These are phyloP conservation scores for Diploptera punctata DNA, from an alignment of 2,888 invertebrate species.

Conservation along the genomic window DNA sequence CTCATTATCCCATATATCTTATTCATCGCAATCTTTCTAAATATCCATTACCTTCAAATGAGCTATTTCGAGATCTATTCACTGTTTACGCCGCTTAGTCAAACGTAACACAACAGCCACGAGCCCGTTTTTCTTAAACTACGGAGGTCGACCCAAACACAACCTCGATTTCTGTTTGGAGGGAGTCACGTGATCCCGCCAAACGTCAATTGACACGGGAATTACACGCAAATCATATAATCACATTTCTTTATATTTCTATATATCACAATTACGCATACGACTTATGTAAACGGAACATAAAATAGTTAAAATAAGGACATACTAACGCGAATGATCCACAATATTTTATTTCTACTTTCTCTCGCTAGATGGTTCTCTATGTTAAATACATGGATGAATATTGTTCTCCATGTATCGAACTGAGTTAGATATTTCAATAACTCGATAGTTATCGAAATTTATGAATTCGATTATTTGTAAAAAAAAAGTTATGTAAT, in stretches of 20 bases:
- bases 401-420: too few species aligned
- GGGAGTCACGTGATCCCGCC: slow-evolving; percentile 26
- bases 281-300: too few species aligned
- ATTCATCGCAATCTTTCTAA: not conserved
- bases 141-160: slow-evolving; percentile 16
- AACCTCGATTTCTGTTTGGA: slow-evolving; percentile 28
- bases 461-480: too few species aligned
- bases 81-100: not conserved
- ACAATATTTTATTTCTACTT: not conserved
- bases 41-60: not conserved
- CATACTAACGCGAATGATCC: too few species aligned
- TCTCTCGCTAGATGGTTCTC: not conserved
- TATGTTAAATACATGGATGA: not conserved
- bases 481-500: too few species aligned
- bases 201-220: slow-evolving; percentile 19
- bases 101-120: not conserved
- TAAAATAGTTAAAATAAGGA: too few species aligned
- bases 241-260: too few species aligned
- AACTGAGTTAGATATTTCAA: too few species aligned
- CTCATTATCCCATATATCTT: not conserved
- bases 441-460: too few species aligned
- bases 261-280: too few species aligned
- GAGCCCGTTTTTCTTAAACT: slow-evolving; percentile 3
- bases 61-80: not conserved
- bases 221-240: too few species aligned